Base-by-base conservation (phyloP, 2,888 invertebrate species). In the Ptychoptera albimana region DNA sequence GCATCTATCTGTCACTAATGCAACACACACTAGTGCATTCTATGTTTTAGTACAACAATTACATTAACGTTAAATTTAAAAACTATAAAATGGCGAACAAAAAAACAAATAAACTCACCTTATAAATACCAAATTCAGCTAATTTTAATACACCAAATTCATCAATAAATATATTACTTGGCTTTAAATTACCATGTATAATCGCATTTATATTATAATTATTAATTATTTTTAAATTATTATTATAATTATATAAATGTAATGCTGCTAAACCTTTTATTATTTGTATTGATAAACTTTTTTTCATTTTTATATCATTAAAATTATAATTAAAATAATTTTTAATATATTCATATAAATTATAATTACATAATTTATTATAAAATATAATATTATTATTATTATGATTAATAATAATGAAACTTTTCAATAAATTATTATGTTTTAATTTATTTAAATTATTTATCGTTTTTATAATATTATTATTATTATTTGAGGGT, bases 181-280 rank as follows among this genome's bases (percentile, higher is more conserved):
- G 66, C 50, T 67, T 67, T 41, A 67, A 53, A 52, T 65, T 66
- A 2, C 66, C 66, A 50, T 67, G 66, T 7, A 66, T 54, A 16
- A 67, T 59, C 1, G 23, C 23, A 23, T 23, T 23, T 23, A 23
- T 23, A 23, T 23, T 23, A 23, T 23, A 23, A 23, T 23, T 23
- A 23, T 23, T 23, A 5, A 23, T 23, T 23, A 23, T 23, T 23
- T 23, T 23, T 23, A 23, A 23, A 23, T 23, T 23, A 23, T 23
- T 23, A 23, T 62, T 58, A 14, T 56, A 55, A 3, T 50, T 51
- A 11, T 54, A 52, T 34, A 57, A 51, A 49, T 68, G 68, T 13
- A 68, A 50, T 48, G 56, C 64, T 45, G 56, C 53, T 23, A 67
- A 50, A 6, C 58, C 58, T 34, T 48, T 45, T 11, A 55, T 45